phyloP scores from a whole-genome alignment of 2,888 invertebrate genomes.

The Leptarthrus brevirostris region DNA sequence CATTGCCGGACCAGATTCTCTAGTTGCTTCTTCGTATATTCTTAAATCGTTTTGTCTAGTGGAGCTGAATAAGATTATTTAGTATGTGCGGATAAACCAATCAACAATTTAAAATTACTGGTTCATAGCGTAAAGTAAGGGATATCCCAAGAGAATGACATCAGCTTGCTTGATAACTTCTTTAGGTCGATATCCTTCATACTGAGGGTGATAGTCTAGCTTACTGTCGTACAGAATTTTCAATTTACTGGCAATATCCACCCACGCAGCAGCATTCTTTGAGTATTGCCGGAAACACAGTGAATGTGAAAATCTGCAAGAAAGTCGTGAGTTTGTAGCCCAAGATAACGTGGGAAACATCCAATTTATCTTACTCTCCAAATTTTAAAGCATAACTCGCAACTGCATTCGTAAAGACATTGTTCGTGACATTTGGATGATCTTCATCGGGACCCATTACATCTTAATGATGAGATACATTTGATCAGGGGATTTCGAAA shows the following conservation, averaged over 20 bases:
- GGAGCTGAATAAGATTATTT: slow-evolving; percentile 55
- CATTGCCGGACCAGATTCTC: slow-evolving; percentile 72
- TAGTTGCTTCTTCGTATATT: slow-evolving; percentile 71
- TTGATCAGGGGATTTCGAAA: background rate
- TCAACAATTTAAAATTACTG: slow-evolving; percentile 62
- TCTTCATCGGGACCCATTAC: slow-evolving; percentile 76
- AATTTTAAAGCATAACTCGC: slow-evolving; percentile 71
- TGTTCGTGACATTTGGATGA: slow-evolving; percentile 71
- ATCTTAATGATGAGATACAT: slow-evolving; percentile 61
- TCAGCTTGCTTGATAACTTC: slow-evolving; percentile 72
- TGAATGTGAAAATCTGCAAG: slow-evolving; percentile 52
- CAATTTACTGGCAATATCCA: slow-evolving; percentile 69
- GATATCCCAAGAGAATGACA: slow-evolving; percentile 71
- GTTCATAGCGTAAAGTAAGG: slow-evolving; percentile 70
- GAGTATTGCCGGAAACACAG: slow-evolving; percentile 37
- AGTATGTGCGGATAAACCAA: background rate
- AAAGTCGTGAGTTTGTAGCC: slow-evolving; percentile 2
- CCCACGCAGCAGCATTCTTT: slow-evolving; percentile 56
- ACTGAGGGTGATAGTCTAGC: slow-evolving; percentile 72
- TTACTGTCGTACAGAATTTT: slow-evolving; percentile 68
- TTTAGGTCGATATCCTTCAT: slow-evolving; percentile 68
- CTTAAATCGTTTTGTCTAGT: slow-evolving; percentile 69
- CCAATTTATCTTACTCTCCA: slow-evolving; percentile 67
- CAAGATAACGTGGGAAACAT: slow-evolving; percentile 5
- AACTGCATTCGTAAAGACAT: slow-evolving; percentile 72